Evolutionary conservation across 2,113 vertebrate species (phyloP).

Genomic region (Enhydra lutris): DNA sequence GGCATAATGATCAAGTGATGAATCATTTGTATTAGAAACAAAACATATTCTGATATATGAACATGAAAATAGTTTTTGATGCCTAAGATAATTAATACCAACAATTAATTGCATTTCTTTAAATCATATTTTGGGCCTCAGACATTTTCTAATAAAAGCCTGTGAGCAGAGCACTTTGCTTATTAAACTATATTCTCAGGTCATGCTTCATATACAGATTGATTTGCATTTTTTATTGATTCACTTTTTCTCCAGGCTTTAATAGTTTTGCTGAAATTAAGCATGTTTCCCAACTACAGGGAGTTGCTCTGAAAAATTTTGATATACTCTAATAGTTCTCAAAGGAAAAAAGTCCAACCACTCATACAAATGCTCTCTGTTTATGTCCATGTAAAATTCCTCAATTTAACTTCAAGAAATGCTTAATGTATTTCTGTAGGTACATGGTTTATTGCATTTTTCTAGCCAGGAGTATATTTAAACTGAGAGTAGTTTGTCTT

Average conservation of each 20-base stretch:
- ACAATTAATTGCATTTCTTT: neutral
- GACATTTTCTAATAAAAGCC: neutral
- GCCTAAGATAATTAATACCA: neutral
- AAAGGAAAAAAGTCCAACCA: slow-evolving; percentile 35
- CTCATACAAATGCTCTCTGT: slow-evolving; percentile 8
- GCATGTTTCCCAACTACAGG: slow-evolving; percentile 15
- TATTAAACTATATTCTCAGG: slow-evolving; percentile 12
- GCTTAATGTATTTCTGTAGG: slow-evolving; percentile 59
- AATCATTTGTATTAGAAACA: neutral
- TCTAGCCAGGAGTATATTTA: slow-evolving; percentile 62
- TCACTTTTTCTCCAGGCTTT: slow-evolving; percentile 28
- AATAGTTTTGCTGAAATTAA: slow-evolving; percentile 46
- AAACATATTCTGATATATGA: neutral
- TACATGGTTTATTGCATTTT: slow-evolving; percentile 61
- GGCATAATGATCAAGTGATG: neutral
- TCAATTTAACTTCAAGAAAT: slow-evolving; percentile 60
- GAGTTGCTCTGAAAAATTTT: slow-evolving; percentile 23
- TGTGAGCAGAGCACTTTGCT: neutral
- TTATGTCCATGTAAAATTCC: slow-evolving; percentile 52
- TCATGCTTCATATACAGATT: neutral
- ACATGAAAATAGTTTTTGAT: neutral
- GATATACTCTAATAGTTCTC: slow-evolving; percentile 26
- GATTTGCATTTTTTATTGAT: slow-evolving; percentile 52
- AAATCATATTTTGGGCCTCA: neutral
- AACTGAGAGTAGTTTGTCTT: slow-evolving; percentile 68